Evolutionary conservation across 2,888 invertebrate genomes (phyloP), one percentile per base, ranked within the genome.

Genomic region (Xestia c-nigrum): DNA sequence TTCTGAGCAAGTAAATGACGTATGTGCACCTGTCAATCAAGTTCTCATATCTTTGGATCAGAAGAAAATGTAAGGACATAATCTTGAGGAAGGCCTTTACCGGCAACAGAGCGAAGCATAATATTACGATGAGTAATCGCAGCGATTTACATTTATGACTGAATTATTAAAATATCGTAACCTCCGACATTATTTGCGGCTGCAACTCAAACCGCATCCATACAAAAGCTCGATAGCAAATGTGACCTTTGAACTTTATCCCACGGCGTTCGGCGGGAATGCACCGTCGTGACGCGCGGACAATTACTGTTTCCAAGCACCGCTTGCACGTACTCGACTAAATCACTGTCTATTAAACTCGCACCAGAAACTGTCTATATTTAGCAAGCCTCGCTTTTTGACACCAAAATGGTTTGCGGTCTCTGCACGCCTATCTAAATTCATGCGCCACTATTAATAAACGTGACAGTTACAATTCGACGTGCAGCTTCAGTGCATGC

Each of bases 171-270:
- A 87, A 89, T 89, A 89, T 85, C 88, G 76, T 89, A 90, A 90
- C 88, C 88, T 87, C 78, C 86, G 87, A 87, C 88, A 86, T 87
- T 88, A 89, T 86, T 83, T 88, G 89, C 81, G 89, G 87, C 88
- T 87, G 78, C 87, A 86, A 85, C 89, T 88, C 85, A 87, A 90
- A 86, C 89, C 86, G 84, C 87, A 87, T 89, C 89, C 88, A 92
- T 91, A 88, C 89, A 90, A 91, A 92, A 89, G 86, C 88, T 81
- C 86, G 92, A 94, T 94, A 92, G 89, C 87, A 87, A 89, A 83
- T 89, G 47, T 87, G 92, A 92, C 93, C 94, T 94, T 92, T 94
- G 93, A 94, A 92, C 94, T 93, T 91, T 92, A 91, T 93, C 91
- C 92, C 92, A 92, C 91, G 92, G 86, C 90, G 80, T 71, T 83